Evolutionary conservation across 2,888 invertebrate species (phyloP), one percentile per base, ranked within the genome.

Genomic region (Drosophila leonis): DNA sequence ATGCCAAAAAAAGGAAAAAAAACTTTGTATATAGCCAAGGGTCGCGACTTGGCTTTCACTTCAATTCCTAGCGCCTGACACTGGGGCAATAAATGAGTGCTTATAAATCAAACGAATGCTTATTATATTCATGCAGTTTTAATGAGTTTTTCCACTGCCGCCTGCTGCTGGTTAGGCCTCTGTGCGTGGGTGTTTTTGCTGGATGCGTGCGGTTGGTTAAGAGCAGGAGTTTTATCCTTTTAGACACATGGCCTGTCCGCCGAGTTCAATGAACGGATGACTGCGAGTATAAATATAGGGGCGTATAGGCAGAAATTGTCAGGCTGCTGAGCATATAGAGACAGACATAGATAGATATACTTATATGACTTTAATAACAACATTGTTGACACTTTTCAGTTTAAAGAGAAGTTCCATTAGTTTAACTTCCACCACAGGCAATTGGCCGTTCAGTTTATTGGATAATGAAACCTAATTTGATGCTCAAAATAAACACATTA

Each of bases 51-150:
- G 41, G 33, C 46, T 61, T 42, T 63, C 55, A 60, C 52, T 59
- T 61, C 29, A 27, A 44, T 37, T 48, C 41, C 46, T 24, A 6
- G 10, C 10, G 24, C 27, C 44, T 15, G 33, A 37, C 46, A 42
- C 44, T 61, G 49, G 49, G 79, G 66, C 63, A 72, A 76, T 82
- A 85, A 79, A 88, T 90, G 88, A 73, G 72, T 74, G 88, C 75
- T 75, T 83, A 88, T 87, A 87, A 87, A 87, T 87, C 87, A 87
- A 88, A 78, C 73, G 86, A 81, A 87, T 83, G 59, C 79, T 74
- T 76, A 87, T 87, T 90, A 85, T 88, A 88, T 88, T 87, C 87
- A 90, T 90, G 88, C 87, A 87, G 73, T 86, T 87, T 88, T 90
- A 87, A 90, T 88, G 88, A 88, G 78, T 82, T 90, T 87, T 65